Evolutionary conservation across 2,888 invertebrate genomes (phyloP).

Genomic region (Mythimna albipuncta): DNA sequence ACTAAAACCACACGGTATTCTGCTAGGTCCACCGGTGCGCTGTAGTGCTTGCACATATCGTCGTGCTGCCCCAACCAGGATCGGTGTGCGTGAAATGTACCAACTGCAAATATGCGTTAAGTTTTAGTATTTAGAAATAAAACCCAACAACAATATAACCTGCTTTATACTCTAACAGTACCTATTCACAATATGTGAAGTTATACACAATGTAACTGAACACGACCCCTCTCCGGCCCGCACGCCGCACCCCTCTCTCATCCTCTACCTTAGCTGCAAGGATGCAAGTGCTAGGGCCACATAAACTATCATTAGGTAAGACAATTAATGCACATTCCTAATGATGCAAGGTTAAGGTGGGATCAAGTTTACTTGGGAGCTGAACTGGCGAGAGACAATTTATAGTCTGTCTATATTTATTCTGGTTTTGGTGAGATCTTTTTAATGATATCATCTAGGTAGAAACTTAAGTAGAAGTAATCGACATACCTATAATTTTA

Average conservation of each 20-base stretch:
- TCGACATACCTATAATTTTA: too few relatives aligned
- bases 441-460: not conserved
- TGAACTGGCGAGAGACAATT: not conserved
- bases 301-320: constrained; percentile 47
- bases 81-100: too few relatives aligned
- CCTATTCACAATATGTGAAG: constrained; percentile 42
- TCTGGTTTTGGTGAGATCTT: not conserved
- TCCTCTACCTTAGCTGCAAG: not conserved
- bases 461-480: not conserved
- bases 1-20: too few relatives aligned
- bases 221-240: not conserved
- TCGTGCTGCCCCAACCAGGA: too few relatives aligned
- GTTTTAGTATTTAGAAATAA: not conserved
- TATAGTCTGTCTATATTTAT: constrained; percentile 12
- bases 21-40: too few relatives aligned
- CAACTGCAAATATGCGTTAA: too few relatives aligned
- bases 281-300: constrained; percentile 3
- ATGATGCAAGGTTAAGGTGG: not conserved
- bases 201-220: constrained; percentile 48
- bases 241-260: not conserved
- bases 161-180: constrained; percentile 30
- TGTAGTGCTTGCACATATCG: too few relatives aligned
- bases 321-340: constrained; percentile 26
- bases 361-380: not conserved
- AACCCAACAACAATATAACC: not conserved